These are phyloP conservation scores for Palloptera scutellata DNA, from an alignment of 2,888 invertebrate genomes.

Conservation along the genomic window DNA sequence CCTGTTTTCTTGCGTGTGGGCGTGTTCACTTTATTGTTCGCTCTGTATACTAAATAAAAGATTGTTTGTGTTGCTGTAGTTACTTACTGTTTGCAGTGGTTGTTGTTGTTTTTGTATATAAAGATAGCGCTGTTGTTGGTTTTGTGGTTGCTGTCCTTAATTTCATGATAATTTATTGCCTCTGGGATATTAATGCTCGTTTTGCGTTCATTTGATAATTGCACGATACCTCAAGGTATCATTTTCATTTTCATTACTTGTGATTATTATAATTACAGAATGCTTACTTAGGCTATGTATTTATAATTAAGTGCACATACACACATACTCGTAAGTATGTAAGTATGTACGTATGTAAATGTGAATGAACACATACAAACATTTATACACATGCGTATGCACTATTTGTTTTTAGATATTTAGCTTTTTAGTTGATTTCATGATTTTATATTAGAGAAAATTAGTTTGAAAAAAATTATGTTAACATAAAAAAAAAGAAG, in stretches of 20 bases:
- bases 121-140: conserved; percentile 8
- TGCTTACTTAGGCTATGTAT: conserved; percentile 4
- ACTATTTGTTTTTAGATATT: too few relatives aligned
- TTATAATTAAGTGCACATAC: too few relatives aligned
- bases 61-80: not conserved
- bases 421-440: too few relatives aligned
- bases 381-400: too few relatives aligned
- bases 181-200: conserved; percentile 52
- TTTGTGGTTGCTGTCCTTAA: conserved; percentile 32
- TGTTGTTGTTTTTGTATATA: not conserved
- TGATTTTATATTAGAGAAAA: too few relatives aligned
- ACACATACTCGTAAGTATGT: too few relatives aligned
- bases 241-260: conserved; percentile 44
- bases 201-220: conserved; percentile 65
- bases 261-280: conserved; percentile 39
- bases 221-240: conserved; percentile 63
- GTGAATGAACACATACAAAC: too few relatives aligned
- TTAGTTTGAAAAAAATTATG: too few relatives aligned
- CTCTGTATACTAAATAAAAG: conserved; percentile 20
- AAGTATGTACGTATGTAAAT: too few relatives aligned
- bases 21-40: conserved; percentile 11
- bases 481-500: too few relatives aligned
- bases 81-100: not conserved
- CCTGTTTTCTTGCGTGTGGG: conserved; percentile 1
- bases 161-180: conserved; percentile 49